A percentile compares a stretch with the other conserved stretches of the same genome.
Conservation (phyloP, 1,140 invertebrate species). For the Acyrthosiphon pisum region DNA sequence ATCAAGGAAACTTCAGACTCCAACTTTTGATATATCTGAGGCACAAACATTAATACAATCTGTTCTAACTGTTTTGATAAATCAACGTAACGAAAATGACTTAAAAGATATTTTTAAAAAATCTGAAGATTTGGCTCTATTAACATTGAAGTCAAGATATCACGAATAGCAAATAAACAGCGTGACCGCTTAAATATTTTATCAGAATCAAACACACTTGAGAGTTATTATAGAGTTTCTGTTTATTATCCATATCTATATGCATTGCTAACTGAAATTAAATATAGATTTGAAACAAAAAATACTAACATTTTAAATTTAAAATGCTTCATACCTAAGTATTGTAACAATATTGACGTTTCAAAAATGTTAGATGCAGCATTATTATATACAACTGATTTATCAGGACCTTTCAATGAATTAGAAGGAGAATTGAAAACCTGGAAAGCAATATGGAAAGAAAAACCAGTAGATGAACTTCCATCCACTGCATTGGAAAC, state of each 20-base stretch:
- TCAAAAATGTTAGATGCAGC: background rate
- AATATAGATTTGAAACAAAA: constrained; percentile 6
- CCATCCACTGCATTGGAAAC: background rate
- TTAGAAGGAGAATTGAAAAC: background rate
- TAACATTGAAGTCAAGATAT: background rate
- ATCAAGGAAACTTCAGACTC: background rate
- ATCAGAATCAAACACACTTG: background rate
- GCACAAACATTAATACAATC: background rate
- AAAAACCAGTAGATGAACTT: background rate
- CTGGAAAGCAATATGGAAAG: too few species aligned
- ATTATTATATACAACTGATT: background rate
- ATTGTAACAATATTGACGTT: background rate
- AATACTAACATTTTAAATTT: background rate
- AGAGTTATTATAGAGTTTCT: constrained; percentile 6
- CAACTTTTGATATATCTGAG: background rate
- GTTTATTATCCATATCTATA: background rate
- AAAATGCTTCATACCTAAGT: background rate
- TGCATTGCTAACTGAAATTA: background rate
- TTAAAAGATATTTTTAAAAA: constrained; percentile 7
- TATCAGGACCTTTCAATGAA: background rate
- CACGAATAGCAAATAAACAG: constrained; percentile 9
- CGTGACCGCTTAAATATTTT: background rate
- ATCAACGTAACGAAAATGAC: background rate
- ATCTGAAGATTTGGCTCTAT: background rate
- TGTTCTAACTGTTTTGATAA: background rate